Conservation (phyloP, 2,113 vertebrate genomes). For the Corydoras maculifer region DNA sequence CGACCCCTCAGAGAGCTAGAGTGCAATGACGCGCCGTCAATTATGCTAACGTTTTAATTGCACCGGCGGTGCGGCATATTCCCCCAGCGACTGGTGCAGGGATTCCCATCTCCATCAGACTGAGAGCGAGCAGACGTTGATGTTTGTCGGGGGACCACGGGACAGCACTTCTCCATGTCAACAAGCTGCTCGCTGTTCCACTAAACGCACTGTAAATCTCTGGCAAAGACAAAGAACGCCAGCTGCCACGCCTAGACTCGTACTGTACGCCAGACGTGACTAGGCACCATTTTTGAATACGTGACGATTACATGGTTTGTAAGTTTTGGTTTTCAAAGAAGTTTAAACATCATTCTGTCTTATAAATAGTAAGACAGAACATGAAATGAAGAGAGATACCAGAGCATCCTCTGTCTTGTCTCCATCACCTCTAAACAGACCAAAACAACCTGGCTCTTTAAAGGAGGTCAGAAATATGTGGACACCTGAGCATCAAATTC, state of each 20-base stretch:
- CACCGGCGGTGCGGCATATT: constrained; percentile 26
- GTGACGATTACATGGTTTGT: no score
- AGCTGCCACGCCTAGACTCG: not conserved
- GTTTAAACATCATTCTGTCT: no score
- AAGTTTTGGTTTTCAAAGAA: no score
- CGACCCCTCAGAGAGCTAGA: constrained; percentile 24
- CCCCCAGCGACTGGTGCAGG: constrained; percentile 25
- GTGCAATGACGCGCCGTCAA: constrained; percentile 39
- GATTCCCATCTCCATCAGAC: constrained; percentile 24
- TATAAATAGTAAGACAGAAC: no score
- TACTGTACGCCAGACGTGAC: not conserved
- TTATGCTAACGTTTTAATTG: constrained; percentile 43
- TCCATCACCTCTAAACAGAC: no score
- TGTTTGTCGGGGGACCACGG: constrained; percentile 27
- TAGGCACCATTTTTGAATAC: not conserved
- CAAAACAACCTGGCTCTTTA: no score
- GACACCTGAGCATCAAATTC: no score
- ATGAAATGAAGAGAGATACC: no score
- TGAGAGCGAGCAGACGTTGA: constrained; percentile 34
- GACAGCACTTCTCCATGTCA: constrained; percentile 39
- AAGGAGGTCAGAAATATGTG: no score
- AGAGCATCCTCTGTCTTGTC: no score
- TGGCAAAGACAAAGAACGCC: constrained; percentile 12
- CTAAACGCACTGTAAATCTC: constrained; percentile 8
- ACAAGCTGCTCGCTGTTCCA: constrained; percentile 25